Evolutionary conservation across 2,797 vertebrate genomes (phyloP), one percentile per base, ranked within the genome.

Genomic region (Peromyscus attwateri): DNA sequence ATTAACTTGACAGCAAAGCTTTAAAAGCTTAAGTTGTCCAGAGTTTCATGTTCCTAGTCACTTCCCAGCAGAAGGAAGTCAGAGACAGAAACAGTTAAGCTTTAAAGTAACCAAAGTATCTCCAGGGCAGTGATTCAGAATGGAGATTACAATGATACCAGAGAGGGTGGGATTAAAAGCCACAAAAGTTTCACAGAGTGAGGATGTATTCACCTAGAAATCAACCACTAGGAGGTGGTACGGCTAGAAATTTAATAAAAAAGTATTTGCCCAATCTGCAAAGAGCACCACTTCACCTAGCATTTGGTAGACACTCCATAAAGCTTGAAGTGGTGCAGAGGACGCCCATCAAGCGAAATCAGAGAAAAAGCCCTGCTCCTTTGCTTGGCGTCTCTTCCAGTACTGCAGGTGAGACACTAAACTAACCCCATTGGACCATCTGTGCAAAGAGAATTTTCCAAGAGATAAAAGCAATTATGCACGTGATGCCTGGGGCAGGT

Each of bases 11-110:
- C 75, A 70, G 23, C 57, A 93, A 79, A 93, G 52, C 60, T 70
- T 95, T 87, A 87, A 90, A 91, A 90, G 76, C 80, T 95, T 87
- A 70, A 91, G 40, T 27, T 80, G 25, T 34, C 23, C 43, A 66
- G 8, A 81, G 62, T 85, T 95, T 91, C 87, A 84, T 75, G 34
- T 34, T 87, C 40, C 46, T 62, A 52, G 52, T 77, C 91, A 94
- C 55, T 96, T 97, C 62, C 8, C 40, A 92, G 34, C 27, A 66
- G 93, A 92, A 96, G 49, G 93, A 92, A 95, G 77, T 82, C 91
- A 95, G 95, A 96, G 23, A 62, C 87, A 66, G 37, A 93, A 95
- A 96, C 95, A 92, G 76, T 84, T 87, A 83, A 96, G 81, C 25
- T 82, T 92, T 92, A 89, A 92, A 94, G 82, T 95, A 92, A 90